Base-by-base conservation (phyloP, 2,113 vertebrate species). In the Gopherus evgoodei region DNA sequence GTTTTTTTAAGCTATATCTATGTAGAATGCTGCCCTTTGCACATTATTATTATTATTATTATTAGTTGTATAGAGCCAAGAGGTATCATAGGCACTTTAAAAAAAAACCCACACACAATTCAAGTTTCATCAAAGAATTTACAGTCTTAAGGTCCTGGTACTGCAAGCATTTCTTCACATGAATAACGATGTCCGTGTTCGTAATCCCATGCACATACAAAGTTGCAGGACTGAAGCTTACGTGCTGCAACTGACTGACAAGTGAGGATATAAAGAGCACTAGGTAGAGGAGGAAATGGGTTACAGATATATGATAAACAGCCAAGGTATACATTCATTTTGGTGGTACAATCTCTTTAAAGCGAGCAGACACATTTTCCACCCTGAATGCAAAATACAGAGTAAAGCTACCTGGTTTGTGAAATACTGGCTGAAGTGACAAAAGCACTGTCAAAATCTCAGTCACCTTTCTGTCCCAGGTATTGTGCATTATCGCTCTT, bases 341-440 rank as follows among this genome's bases (percentile, higher is more conserved):
- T 59, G 83, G 17, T 14, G 52, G 25, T 16, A 38, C 11, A 16
- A 7, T 11, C 27, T 84, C 85, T 81, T 81, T 76, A 21, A 56
- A 4, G 3, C 24, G 3, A 24, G 38, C 38, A 57, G 0, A 0
- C 16, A 69, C 54, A 12, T 42, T 42, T n/a, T 5, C 0, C 22
- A 16, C 4, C 29, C 52, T 69, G 54, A 87, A 24, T 14, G n/a
- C 24, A 82, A 52, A 62, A 44, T 27, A 50, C 59, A 56, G 27
- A n/a, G 38, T 52, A 25, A 62, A 85, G 19, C 57, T 5, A 5
- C 80, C 78, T 87, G 42, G 3, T 85, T 90, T 94, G 38, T 47
- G 91, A 78, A 78, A 78, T 47, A 56, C n/a, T 25, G 29, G 38
- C 53, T 81, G 52, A 88, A 92, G 44, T 7, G 3, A 53, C 76